Conservation (phyloP, 1,140 invertebrate species). For the Rhizoglyphus robini region DNA sequence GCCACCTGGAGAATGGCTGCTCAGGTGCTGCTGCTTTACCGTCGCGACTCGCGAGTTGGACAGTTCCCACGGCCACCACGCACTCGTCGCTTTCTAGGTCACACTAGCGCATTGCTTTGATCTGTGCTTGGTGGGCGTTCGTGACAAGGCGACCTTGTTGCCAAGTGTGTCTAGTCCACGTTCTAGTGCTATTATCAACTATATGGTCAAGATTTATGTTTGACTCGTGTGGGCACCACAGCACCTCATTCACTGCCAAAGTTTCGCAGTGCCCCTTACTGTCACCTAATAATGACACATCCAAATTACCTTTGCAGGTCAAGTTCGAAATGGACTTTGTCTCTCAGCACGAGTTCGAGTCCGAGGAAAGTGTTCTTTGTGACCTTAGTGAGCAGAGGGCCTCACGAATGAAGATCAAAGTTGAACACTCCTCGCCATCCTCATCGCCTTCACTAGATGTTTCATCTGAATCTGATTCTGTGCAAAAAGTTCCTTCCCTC, state of each 20-base stretch:
- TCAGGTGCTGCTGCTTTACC: neutral
- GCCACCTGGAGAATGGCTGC: neutral
- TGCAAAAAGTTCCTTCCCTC: constrained; percentile 1
- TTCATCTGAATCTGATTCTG: constrained; percentile 4
- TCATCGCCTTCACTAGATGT: neutral
- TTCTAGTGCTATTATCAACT: no score
- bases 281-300: no score
- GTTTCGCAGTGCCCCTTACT: no score
- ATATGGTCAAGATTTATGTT: no score
- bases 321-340: constrained; percentile 3
- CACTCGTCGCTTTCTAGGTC: constrained; percentile 10
- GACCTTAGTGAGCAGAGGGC: neutral
- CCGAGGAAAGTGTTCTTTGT: neutral
- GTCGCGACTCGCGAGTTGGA: neutral
- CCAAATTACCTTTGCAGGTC: neutral
- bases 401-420: neutral
- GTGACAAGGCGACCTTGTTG: neutral
- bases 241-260: no score
- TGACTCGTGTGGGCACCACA: no score
- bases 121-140: neutral
- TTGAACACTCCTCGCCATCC: neutral
- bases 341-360: neutral
- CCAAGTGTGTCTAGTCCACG: no score
- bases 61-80: constrained; percentile 1
- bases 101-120: neutral